Evolutionary conservation across 2,797 vertebrate genomes (phyloP), one percentile per base, ranked within the genome.

Genomic region (Trachops cirrhosus): DNA sequence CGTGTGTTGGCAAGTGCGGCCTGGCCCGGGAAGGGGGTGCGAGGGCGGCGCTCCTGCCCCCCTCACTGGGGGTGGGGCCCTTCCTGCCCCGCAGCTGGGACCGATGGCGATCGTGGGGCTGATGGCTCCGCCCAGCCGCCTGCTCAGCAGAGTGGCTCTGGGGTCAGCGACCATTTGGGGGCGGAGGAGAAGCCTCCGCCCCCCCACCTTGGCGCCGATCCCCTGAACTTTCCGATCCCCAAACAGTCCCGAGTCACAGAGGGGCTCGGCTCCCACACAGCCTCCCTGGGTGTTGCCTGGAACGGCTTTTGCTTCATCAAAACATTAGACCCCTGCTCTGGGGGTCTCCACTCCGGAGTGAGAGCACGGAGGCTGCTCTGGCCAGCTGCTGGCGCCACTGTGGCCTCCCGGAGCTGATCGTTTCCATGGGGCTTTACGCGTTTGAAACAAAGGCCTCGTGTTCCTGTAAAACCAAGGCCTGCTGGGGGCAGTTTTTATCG

Each of bases 311-410:
- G 24, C 91, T 82, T 89, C 59, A 85, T 82, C 67, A 78, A 91
- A 93, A 92, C 67, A 84, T 78, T 67, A 91, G 80, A 95, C 48
- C 82, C 74, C 41, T 22, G 67, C 34, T 94, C 67, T 89, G 46
- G 73, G 18, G 84, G 74, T 68, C 48, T 73, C 77, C 75, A 32
- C 39, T 48, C 21, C 39, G 15, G 74, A 86, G 24, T 50, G 37
- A 64, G 50, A 88, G 64, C 73, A 52, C 57, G 54, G 37, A 48
- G 74, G n/a, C 54, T 14, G 70, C 24, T 14, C 67, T 24, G 68
- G 68, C 34, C 34, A 16, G 67, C 67, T 19, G 34, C 67, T 10
- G 1, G 12, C 18, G 93, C 52, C 79, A 67, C n/a, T 44, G 29
- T 39, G 77, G 84, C 52, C 12, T 59, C n/a, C 29, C 5, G 24